Conservation (phyloP, 2,113 vertebrate species). For the Tinamus guttatus region DNA sequence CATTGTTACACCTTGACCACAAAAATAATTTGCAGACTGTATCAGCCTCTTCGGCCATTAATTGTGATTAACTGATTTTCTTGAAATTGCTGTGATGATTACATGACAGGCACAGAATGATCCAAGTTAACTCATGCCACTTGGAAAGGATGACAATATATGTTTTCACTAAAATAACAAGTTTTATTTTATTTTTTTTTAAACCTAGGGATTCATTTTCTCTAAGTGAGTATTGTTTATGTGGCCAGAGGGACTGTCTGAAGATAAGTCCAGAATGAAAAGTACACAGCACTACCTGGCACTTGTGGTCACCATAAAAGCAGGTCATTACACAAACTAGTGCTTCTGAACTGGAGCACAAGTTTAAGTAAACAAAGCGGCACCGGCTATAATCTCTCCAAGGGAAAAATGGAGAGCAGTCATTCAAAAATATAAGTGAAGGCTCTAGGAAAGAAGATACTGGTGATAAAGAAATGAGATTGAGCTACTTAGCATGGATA, state of each 20-base stretch:
- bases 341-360: neutral
- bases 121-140: neutral
- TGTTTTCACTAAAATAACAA: neutral
- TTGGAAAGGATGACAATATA: neutral
- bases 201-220: neutral
- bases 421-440: neutral
- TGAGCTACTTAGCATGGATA: neutral
- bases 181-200: neutral
- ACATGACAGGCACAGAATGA: neutral
- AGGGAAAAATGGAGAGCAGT: neutral
- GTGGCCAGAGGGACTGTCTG: neutral
- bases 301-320: conserved; percentile 13
- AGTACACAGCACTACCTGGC: neutral
- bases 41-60: neutral
- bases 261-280: neutral
- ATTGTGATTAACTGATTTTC: neutral
- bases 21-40: neutral
- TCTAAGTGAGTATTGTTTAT: neutral
- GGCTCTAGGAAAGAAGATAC: neutral
- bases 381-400: neutral
- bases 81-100: neutral
- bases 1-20: neutral
- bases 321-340: neutral
- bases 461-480: neutral
- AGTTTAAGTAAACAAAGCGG: neutral